Percentiles rank a stretch among this genome's conserved stretches.
Conservation (phyloP, 2,113 vertebrate genomes). For the Syngnathoides biaculeatus region DNA sequence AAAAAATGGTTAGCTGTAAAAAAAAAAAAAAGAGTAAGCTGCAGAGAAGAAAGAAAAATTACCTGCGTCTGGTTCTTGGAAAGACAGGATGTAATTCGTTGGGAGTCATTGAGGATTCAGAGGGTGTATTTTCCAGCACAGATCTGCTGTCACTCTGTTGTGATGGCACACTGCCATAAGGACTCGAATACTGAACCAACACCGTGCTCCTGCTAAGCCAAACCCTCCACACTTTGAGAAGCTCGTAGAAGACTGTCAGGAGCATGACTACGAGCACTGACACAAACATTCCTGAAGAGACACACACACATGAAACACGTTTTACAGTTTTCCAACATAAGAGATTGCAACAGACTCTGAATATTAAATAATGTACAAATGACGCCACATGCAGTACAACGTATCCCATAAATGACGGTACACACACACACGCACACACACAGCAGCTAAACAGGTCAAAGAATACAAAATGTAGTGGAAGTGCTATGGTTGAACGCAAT, state of each 20-base stretch:
- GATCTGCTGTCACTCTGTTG: constrained; percentile 34
- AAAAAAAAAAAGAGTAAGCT: neutral
- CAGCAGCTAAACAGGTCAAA: too few relatives aligned
- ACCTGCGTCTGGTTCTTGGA: constrained; percentile 42
- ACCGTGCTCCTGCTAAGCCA: constrained; percentile 56
- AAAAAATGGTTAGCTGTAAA: neutral
- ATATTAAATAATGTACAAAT: neutral
- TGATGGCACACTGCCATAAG: constrained; percentile 9
- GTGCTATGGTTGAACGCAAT: too few relatives aligned
- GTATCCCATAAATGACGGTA: neutral
- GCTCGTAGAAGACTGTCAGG: constrained; percentile 82
- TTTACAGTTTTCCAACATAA: too few relatives aligned
- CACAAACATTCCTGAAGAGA: constrained; percentile 79
- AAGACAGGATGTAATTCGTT: neutral
- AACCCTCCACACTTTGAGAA: constrained; percentile 82
- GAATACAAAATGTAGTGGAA: too few relatives aligned
- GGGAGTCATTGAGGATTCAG: constrained; percentile 56
- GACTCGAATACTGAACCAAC: constrained; percentile 4
- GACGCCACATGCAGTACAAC: neutral
- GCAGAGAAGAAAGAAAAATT: neutral
- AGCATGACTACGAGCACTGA: constrained; percentile 84
- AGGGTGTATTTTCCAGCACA: constrained; percentile 43
- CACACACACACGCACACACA: neutral
- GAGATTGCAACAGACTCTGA: neutral
- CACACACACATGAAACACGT: too few relatives aligned